These are phyloP conservation scores for Neomonachus schauinslandi DNA, from an alignment of 2,113 vertebrate genomes.

Conservation along the genomic window DNA sequence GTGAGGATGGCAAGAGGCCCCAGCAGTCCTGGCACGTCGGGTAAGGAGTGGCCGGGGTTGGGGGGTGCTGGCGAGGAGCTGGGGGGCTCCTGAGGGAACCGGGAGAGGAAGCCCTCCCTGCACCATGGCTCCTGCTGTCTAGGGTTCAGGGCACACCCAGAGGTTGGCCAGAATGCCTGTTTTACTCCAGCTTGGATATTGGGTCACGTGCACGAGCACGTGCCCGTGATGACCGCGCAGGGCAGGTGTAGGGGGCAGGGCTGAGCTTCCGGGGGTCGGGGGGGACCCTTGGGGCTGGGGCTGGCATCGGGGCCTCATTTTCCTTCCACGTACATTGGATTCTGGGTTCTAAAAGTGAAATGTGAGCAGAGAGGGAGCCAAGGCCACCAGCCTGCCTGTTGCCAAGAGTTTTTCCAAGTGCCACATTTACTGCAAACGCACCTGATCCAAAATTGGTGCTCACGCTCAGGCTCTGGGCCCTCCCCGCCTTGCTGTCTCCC, in stretches of 20 bases:
- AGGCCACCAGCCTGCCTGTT: fast-evolving
- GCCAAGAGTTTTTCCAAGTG: fast-evolving
- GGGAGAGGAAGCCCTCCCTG: fast-evolving
- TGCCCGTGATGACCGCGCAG: fast-evolving
- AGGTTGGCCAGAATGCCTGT: not conserved
- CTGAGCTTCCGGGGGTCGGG: not conserved
- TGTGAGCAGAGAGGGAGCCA: fast-evolving
- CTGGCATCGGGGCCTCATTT: fast-evolving
- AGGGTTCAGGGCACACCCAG: fast-evolving
- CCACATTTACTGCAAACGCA: fast-evolving
- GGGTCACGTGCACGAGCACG: not conserved
- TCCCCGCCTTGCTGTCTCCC: fast-evolving
- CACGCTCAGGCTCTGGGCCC: fast-evolving
- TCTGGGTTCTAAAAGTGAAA: not conserved
- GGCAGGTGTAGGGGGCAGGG: too few relatives aligned
- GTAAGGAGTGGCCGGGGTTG: slow-evolving; percentile 19
- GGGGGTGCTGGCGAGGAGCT: fast-evolving
- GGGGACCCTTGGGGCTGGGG: fast-evolving
- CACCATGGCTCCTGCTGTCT: fast-evolving
- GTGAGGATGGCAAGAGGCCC: slow-evolving; percentile 90
- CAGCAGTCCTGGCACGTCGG: slow-evolving; percentile 88
- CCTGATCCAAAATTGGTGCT: fast-evolving
- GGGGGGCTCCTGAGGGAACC: fast-evolving
- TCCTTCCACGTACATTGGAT: fast-evolving
- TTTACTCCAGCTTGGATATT: fast-evolving